These are phyloP conservation scores for Alectura lathami DNA, from an alignment of 2,113 vertebrate genomes.

Conservation along the genomic window DNA sequence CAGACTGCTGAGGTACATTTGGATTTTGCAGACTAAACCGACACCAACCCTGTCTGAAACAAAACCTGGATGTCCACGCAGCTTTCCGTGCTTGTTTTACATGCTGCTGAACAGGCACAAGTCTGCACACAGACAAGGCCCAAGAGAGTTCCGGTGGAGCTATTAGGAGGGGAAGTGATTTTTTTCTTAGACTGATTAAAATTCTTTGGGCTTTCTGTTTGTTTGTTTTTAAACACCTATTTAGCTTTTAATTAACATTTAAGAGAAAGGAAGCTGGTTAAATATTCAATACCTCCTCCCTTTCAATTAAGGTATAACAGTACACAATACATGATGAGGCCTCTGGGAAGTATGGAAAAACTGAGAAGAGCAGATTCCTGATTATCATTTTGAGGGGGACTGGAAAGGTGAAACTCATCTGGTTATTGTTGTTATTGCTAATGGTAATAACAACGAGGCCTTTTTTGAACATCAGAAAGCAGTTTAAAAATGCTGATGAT, in stretches of 20 bases:
- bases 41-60: not conserved
- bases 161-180: conserved; percentile 55
- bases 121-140: conserved; percentile 15
- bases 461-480: not conserved
- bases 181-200: conserved; percentile 63
- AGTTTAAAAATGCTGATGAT: not conserved
- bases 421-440: conserved; percentile 10
- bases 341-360: conserved; percentile 63
- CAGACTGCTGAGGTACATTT: rapidly evolving
- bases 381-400: conserved; percentile 52
- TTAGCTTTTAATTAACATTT: conserved; percentile 72
- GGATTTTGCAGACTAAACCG: not conserved
- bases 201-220: conserved; percentile 65
- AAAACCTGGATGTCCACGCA: rapidly evolving
- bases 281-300: conserved; percentile 72
- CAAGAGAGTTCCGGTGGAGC: conserved; percentile 33
- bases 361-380: conserved; percentile 4
- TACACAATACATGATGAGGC: conserved; percentile 42
- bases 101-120: not conserved
- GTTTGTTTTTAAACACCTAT: conserved; percentile 70
- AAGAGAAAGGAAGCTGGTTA: conserved; percentile 65
- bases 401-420: conserved; percentile 48
- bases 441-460: not conserved
- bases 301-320: conserved; percentile 69
- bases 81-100: not conserved